Percentiles rank a stretch among this genome's conserved stretches.
Evolutionary conservation across 2,888 invertebrate genomes (phyloP).

Genomic region (Ichneumon xanthorius): DNA sequence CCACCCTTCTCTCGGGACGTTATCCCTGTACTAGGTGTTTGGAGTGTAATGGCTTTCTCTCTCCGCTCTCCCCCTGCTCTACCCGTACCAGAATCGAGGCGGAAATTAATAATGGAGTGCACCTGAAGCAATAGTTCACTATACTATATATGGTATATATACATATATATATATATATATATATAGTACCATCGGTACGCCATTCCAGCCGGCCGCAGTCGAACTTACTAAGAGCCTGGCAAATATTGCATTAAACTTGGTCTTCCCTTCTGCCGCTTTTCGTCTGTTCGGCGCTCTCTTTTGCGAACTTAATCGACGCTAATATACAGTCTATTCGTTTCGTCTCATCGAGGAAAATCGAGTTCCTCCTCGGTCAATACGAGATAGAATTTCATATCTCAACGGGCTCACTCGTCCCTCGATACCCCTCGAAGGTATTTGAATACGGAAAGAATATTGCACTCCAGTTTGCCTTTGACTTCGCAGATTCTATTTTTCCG

Average conservation of each 20-base stretch:
- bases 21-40: conserved; percentile 40
- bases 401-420: conserved; percentile 10
- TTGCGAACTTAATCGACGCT: conserved; percentile 57
- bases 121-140: conserved; percentile 66
- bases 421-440: conserved; percentile 21
- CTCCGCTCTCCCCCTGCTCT: conserved; percentile 38
- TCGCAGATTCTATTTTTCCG: neutral
- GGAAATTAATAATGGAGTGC: conserved; percentile 66
- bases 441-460: conserved; percentile 19
- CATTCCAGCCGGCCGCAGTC: conserved; percentile 32
- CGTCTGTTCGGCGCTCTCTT: conserved; percentile 21
- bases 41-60: conserved; percentile 58
- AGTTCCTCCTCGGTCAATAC: conserved; percentile 32
- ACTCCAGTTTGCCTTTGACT: neutral
- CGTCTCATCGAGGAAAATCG: conserved; percentile 46
- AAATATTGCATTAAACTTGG: conserved; percentile 66
- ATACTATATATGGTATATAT: conserved; percentile 27
- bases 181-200: conserved; percentile 15
- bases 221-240: conserved; percentile 63
- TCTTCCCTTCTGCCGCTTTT: conserved; percentile 44
- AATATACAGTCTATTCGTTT: conserved; percentile 61
- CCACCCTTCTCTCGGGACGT: conserved; percentile 54
- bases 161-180: neutral
- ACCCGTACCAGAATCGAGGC: conserved; percentile 33
- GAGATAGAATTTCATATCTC: conserved; percentile 40